Base-by-base conservation (phyloP, 2,888 invertebrate genomes). In the Zeuzera pyrina region DNA sequence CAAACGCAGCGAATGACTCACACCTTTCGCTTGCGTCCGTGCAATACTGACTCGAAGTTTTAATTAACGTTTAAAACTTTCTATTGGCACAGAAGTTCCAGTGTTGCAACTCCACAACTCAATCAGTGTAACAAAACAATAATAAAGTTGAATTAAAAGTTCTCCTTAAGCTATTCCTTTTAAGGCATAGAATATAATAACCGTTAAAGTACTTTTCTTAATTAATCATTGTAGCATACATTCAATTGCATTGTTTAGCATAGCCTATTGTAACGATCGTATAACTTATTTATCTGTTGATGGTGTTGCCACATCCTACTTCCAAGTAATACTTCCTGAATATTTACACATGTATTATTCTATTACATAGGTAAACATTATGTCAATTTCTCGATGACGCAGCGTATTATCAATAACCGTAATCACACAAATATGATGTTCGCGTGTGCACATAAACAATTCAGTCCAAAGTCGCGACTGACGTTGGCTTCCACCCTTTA, bases 301-400 rank as follows among this genome's bases (percentile, higher is more conserved):
- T n/a, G n/a, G n/a, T n/a, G n/a, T n/a, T n/a, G n/a, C n/a, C n/a
- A n/a, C n/a, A n/a, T n/a, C n/a, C n/a, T n/a, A n/a, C n/a, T n/a
- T n/a, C n/a, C n/a, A n/a, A n/a, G n/a, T n/a, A n/a, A n/a, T n/a
- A n/a, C n/a, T n/a, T n/a, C n/a, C n/a, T n/a, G n/a, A n/a, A n/a
- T n/a, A n/a, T n/a, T n/a, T n/a, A n/a, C n/a, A n/a, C n/a, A n/a
- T n/a, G n/a, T n/a, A n/a, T n/a, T n/a, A n/a, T n/a, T n/a, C n/a
- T n/a, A n/a, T n/a, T n/a, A 50, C 50, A 57, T 59, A 62, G 58
- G 61, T 53, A 57, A 49, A 57, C 63, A 72, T 63, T 74, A 74
- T 71, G 68, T 69, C 66, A 68, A 71, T 71, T 68, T 73, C 47
- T 54, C 58, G 65, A 69, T 76, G 73, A 73, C 73, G 62, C 62